These are phyloP conservation scores for Wiebesia pumilae DNA, from an alignment of 1,140 invertebrate genomes.

Conservation along the genomic window DNA sequence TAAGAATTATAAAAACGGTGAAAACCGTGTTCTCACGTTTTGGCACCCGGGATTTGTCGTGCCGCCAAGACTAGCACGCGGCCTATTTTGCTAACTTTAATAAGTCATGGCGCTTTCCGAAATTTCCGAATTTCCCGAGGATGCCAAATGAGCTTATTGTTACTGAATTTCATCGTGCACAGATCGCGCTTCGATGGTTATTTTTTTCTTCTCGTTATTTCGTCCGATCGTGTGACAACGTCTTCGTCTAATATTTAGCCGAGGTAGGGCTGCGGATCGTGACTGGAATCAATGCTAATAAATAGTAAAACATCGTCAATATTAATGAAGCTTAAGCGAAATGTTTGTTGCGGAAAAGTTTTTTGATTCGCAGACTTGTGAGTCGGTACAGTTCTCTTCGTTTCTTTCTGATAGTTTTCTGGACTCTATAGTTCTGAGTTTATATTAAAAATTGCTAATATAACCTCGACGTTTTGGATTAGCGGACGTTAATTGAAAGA, in stretches of 20 bases:
- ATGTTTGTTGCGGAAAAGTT: too few species aligned
- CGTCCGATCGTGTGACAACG: not conserved
- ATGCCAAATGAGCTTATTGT: conserved; percentile 40
- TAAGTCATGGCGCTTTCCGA: conserved; percentile 49
- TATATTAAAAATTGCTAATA: too few species aligned
- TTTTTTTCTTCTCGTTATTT: not conserved
- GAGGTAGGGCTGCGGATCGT: too few species aligned
- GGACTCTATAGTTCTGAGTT: too few species aligned
- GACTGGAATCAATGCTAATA: too few species aligned
- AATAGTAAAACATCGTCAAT: too few species aligned
- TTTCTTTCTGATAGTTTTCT: too few species aligned
- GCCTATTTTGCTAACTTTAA: conserved; percentile 53
- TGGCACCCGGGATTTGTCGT: conserved; percentile 35
- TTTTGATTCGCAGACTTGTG: too few species aligned
- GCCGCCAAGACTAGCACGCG: conserved; percentile 41
- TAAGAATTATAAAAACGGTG: conserved; percentile 20
- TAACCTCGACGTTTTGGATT: not conserved
- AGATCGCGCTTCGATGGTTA: not conserved
- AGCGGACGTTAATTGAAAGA: not conserved
- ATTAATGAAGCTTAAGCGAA: too few species aligned
- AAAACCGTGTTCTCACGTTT: conserved; percentile 33
- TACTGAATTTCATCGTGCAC: conserved; percentile 22
- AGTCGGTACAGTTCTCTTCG: too few species aligned
- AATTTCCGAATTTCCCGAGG: conserved; percentile 44
- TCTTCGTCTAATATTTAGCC: too few species aligned